phyloP scores from a whole-genome alignment of 1,140 invertebrate genomes.

The Panulirus ornatus region DNA sequence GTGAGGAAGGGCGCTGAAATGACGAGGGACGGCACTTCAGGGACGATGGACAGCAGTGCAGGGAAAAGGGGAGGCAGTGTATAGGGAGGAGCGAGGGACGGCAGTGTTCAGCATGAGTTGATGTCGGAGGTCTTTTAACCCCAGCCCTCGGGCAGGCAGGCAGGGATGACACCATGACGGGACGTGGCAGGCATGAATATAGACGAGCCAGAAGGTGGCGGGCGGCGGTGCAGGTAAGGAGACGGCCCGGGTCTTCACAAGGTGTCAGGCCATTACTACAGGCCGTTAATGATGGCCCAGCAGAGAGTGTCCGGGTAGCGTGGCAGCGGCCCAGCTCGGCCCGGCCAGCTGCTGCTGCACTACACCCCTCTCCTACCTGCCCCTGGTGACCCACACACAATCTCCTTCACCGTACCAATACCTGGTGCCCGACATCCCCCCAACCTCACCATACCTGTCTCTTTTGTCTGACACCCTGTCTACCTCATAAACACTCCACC shows the following conservation, averaged over 20 bases:
- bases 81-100: background rate
- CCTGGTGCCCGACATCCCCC: background rate
- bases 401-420: background rate
- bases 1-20: background rate
- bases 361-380: background rate
- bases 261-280: constrained; percentile 21
- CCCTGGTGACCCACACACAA: background rate
- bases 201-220: background rate
- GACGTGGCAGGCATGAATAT: background rate
- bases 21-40: background rate
- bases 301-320: background rate
- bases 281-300: constrained; percentile 11
- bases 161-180: background rate
- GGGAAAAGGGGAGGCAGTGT: background rate
- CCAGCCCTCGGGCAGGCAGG: too few relatives aligned
- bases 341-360: background rate
- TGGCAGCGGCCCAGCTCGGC: constrained; percentile 17
- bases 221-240: constrained; percentile 35
- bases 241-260: constrained; percentile 32
- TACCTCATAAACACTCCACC: background rate
- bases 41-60: background rate
- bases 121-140: too few relatives aligned
- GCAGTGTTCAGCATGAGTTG: too few relatives aligned
- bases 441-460: background rate
- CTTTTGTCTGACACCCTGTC: background rate